Conservation (phyloP, 2,113 vertebrate genomes). For the Emydocephalus ijimae region DNA sequence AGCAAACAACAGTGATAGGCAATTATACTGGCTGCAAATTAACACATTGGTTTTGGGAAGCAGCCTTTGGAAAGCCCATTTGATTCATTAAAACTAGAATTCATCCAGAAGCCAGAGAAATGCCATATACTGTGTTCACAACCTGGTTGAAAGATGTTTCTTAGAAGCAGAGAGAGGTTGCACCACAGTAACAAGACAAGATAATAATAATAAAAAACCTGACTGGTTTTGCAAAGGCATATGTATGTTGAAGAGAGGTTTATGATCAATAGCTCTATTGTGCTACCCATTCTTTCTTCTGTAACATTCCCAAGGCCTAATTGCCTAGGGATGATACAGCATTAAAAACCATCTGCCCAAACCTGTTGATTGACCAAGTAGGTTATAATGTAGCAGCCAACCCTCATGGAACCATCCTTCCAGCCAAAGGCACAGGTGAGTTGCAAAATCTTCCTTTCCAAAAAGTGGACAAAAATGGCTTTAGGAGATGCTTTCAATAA, state of each 20-base stretch:
- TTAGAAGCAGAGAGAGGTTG: background rate
- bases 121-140: background rate
- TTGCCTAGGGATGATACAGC: background rate
- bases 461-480: background rate
- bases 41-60: constrained; percentile 27
- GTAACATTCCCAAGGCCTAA: background rate
- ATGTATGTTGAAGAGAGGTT: fast-evolving
- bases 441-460: background rate
- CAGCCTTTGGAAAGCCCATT: constrained; percentile 17
- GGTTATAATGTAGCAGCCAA: background rate
- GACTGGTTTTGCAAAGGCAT: background rate
- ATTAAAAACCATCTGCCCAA: background rate
- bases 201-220: background rate
- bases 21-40: constrained; percentile 36
- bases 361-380: background rate
- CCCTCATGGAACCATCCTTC: background rate
- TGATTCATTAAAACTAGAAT: constrained; percentile 33
- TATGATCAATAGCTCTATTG: background rate
- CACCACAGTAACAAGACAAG: no score
- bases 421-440: background rate
- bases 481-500: background rate
- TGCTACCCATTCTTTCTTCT: background rate
- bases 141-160: background rate
- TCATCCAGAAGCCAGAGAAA: background rate
- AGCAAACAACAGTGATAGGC: constrained; percentile 31